Percentiles rank a stretch among this genome's conserved stretches.
These are phyloP conservation scores for Metallyticus violacea DNA, from an alignment of 2,888 invertebrate species.

Conservation along the genomic window DNA sequence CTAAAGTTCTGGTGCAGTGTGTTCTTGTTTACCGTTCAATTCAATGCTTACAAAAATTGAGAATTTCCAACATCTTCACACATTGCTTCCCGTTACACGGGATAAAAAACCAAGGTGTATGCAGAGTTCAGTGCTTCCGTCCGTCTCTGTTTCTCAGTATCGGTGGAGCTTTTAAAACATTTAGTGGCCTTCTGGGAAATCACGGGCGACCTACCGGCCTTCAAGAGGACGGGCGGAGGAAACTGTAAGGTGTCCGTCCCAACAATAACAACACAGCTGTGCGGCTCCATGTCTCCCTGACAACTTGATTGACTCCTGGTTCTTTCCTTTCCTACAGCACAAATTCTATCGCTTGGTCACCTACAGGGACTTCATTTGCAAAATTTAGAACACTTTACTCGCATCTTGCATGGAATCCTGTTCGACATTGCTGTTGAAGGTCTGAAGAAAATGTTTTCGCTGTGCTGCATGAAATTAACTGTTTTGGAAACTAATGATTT, in stretches of 20 bases:
- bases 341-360: not conserved
- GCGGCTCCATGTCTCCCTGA: not conserved
- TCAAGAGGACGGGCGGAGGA: not conserved
- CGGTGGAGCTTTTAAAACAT: constrained; percentile 25
- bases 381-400: not conserved
- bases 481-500: no score
- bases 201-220: not conserved
- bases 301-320: not conserved
- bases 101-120: not conserved
- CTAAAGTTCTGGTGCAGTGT: no score
- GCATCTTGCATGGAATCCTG: no score
- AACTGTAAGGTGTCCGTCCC: not conserved
- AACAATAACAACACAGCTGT: not conserved
- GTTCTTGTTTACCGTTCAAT: no score
- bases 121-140: not conserved
- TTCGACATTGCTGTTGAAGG: no score
- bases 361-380: not conserved
- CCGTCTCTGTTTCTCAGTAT: constrained; percentile 4
- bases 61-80: no score
- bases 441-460: no score
- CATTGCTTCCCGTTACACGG: not conserved
- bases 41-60: no score
- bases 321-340: not conserved
- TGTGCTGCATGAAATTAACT: no score
- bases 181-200: constrained; percentile 26